Conservation (phyloP, 2,888 invertebrate genomes). For the Meiosimyza platycephala region DNA sequence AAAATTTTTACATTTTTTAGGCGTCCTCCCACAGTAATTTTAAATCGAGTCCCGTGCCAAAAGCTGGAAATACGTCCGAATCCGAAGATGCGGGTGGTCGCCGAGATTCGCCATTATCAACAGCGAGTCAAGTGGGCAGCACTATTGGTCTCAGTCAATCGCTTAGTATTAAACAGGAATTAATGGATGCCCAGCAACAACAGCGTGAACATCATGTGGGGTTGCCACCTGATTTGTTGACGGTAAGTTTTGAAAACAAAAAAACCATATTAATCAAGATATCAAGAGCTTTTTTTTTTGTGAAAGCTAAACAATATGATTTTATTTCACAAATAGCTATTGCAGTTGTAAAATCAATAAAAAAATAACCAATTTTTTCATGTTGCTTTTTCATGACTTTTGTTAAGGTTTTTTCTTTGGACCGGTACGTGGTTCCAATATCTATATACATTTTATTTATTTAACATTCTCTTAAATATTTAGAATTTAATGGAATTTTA, state of each 20-base stretch:
- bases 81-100: slow-evolving; percentile 65
- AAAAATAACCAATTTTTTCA: slow-evolving; percentile 26
- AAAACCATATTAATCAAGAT: background rate
- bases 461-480: slow-evolving; percentile 41
- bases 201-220: slow-evolving; percentile 64
- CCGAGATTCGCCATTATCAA: slow-evolving; percentile 65
- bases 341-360: background rate
- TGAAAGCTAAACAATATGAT: background rate
- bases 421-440: slow-evolving; percentile 68
- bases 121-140: slow-evolving; percentile 61
- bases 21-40: slow-evolving; percentile 74
- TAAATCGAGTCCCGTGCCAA: slow-evolving; percentile 76
- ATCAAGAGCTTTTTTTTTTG: no score
- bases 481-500: slow-evolving; percentile 37
- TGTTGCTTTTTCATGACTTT: slow-evolving; percentile 49
- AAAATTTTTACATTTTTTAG: slow-evolving; percentile 61
- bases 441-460: slow-evolving; percentile 42
- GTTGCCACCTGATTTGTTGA: slow-evolving; percentile 66
- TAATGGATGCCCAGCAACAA: slow-evolving; percentile 66
- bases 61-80: slow-evolving; percentile 72
- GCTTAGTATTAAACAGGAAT: slow-evolving; percentile 68
- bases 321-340: background rate
- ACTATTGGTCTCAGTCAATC: slow-evolving; percentile 64
- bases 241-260: slow-evolving; percentile 59
- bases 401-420: slow-evolving; percentile 69